Evolutionary conservation across 1,140 invertebrate species (phyloP).

Genomic region (Portunus trituberculatus): DNA sequence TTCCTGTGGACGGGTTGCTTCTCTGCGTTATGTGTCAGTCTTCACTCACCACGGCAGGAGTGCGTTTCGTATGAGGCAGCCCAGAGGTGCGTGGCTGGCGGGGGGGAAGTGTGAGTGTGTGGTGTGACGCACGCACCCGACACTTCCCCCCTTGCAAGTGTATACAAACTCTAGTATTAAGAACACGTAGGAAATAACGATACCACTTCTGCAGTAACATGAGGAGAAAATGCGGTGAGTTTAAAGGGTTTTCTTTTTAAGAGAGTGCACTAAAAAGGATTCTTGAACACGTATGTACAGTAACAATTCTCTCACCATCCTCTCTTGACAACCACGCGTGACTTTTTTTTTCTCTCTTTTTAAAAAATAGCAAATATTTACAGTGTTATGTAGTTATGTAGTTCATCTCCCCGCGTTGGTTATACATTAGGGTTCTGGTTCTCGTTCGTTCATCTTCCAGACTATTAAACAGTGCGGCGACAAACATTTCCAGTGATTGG

Average conservation of each 20-base stretch:
- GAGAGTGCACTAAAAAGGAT: background rate
- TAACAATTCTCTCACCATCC: background rate
- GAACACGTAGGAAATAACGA: background rate
- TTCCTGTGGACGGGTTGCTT: background rate
- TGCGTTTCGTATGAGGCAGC: background rate
- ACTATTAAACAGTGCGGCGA: slow-evolving; percentile 6
- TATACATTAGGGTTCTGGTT: background rate
- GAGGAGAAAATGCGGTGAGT: background rate
- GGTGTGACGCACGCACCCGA: background rate
- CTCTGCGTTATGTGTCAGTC: background rate
- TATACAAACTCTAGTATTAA: background rate
- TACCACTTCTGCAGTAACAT: background rate
- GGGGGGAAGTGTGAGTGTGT: background rate
- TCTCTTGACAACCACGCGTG: background rate
- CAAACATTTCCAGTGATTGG: background rate
- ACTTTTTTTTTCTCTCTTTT: background rate
- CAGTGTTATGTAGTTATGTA: background rate
- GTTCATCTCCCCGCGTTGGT: background rate
- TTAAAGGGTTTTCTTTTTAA: background rate
- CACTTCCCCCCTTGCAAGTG: background rate
- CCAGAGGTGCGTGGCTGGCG: background rate
- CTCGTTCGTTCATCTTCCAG: background rate
- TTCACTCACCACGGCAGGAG: background rate
- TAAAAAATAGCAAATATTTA: slow-evolving; percentile 25
- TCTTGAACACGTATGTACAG: background rate